These are phyloP conservation scores for Tolmerus cingulatus DNA, from an alignment of 2,888 invertebrate genomes.

Conservation along the genomic window DNA sequence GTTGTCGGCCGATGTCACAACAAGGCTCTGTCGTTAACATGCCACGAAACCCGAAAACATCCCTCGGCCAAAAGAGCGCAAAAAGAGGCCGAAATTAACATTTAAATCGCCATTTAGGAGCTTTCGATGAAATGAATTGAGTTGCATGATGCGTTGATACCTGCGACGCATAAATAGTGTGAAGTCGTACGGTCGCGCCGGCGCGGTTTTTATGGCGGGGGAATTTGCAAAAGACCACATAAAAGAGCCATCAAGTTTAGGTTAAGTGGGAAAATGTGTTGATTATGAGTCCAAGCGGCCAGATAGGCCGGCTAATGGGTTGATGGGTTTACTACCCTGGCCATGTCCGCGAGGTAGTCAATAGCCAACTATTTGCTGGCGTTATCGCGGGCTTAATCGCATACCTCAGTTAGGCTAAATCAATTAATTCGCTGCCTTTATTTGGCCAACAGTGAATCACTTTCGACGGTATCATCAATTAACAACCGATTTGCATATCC, in stretches of 20 bases:
- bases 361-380: not conserved
- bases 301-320: not conserved
- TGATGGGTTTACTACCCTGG: not conserved
- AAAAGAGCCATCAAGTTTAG: slow-evolving; percentile 15
- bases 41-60: slow-evolving; percentile 19
- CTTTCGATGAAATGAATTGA: slow-evolving; percentile 19
- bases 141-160: slow-evolving; percentile 14
- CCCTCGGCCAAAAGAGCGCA: not conserved
- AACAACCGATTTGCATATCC: not conserved
- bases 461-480: not conserved
- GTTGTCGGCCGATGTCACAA: not conserved
- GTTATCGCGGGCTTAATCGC: not conserved
- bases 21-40: not conserved
- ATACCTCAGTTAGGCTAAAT: not conserved
- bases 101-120: slow-evolving; percentile 24
- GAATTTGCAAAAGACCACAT: slow-evolving; percentile 26
- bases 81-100: not conserved
- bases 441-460: not conserved
- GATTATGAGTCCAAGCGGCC: not conserved
- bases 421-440: not conserved
- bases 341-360: not conserved
- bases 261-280: slow-evolving; percentile 7
- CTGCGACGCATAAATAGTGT: not conserved
- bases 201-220: not conserved
- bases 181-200: not conserved